A percentile compares a stretch with the other conserved stretches of the same genome.
Conservation (phyloP, 1,140 invertebrate species). For the Watersipora subatra region DNA sequence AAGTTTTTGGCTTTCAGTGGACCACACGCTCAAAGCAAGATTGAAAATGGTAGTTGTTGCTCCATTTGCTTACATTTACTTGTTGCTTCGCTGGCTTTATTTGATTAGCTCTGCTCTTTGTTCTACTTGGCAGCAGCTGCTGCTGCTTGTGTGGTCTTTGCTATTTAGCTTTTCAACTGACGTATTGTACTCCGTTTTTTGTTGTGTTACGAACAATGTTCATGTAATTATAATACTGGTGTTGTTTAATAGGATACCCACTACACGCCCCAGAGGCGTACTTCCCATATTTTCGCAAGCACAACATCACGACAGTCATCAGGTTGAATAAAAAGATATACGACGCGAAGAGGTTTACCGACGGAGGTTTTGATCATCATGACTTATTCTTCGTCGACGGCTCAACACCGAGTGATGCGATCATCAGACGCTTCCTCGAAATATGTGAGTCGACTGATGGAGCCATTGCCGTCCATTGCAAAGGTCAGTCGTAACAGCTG, state of each 20-base stretch:
- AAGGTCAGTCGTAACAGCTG: too few relatives aligned
- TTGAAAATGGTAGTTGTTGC: conserved; percentile 60
- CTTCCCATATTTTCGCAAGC: conserved; percentile 79
- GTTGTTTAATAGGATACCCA: conserved; percentile 59
- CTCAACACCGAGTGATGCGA: conserved; percentile 77
- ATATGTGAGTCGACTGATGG: conserved; percentile 76
- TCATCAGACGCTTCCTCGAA: conserved; percentile 76
- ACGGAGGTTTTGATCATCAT: conserved; percentile 83
- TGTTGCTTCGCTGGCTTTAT: too few relatives aligned
- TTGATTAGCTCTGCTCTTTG: too few relatives aligned
- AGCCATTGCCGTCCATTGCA: conserved; percentile 95
- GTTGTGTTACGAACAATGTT: background rate
- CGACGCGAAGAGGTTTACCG: conserved; percentile 73
- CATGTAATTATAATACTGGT: background rate
- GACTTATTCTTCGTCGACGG: conserved; percentile 97
- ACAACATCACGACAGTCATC: conserved; percentile 85
- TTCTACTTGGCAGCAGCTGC: too few relatives aligned
- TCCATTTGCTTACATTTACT: too few relatives aligned
- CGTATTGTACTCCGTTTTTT: background rate
- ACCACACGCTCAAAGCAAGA: conserved; percentile 76
- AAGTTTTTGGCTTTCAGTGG: conserved; percentile 98
- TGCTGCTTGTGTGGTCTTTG: too few relatives aligned
- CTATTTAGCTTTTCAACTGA: too few relatives aligned
- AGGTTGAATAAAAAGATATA: conserved; percentile 90
- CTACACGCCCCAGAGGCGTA: conserved; percentile 90